A percentile compares a stretch with the other conserved stretches of the same genome.
phyloP scores from a whole-genome alignment of 2,797 vertebrate species.

The Notamacropus eugenii region DNA sequence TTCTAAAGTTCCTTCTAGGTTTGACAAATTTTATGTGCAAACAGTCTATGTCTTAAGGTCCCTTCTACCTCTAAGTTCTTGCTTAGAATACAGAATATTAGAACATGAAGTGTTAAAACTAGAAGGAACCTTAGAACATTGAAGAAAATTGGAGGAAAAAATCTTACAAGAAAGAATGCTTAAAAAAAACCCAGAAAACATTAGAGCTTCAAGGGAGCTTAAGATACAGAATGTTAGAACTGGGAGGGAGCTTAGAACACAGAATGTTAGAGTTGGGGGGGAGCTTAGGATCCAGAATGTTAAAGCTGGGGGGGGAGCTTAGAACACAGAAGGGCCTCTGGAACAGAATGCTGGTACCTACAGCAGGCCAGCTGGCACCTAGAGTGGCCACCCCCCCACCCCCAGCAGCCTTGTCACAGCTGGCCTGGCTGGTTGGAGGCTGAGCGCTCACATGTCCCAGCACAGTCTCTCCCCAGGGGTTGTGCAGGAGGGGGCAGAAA shows the following conservation, averaged over 20 bases:
- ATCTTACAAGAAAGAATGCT: not conserved
- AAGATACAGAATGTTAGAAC: too few species aligned
- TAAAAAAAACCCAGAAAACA: not conserved
- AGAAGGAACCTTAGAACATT: not conserved
- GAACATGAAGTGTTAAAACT: not conserved
- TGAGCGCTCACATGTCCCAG: not conserved
- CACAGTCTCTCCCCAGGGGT: not conserved
- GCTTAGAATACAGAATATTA: not conserved
- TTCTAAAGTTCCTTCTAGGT: not conserved
- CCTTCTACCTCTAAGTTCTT: not conserved
- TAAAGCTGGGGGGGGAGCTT: not conserved
- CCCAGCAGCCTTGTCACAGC: not conserved
- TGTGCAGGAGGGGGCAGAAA: not conserved
- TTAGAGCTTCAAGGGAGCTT: not conserved
- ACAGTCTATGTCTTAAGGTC: not conserved
- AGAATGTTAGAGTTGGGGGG: not conserved
- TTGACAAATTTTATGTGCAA: not conserved
- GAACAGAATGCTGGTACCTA: not conserved
- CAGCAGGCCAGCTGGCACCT: not conserved
- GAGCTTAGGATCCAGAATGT: too few species aligned
- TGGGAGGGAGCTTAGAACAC: not conserved
- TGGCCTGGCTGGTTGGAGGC: fast-evolving
- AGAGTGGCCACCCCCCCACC: not conserved
- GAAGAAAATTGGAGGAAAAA: not conserved
- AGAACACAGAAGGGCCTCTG: not conserved